Base-by-base conservation (phyloP, 1,140 invertebrate species). In the Drosophila busckii region DNA sequence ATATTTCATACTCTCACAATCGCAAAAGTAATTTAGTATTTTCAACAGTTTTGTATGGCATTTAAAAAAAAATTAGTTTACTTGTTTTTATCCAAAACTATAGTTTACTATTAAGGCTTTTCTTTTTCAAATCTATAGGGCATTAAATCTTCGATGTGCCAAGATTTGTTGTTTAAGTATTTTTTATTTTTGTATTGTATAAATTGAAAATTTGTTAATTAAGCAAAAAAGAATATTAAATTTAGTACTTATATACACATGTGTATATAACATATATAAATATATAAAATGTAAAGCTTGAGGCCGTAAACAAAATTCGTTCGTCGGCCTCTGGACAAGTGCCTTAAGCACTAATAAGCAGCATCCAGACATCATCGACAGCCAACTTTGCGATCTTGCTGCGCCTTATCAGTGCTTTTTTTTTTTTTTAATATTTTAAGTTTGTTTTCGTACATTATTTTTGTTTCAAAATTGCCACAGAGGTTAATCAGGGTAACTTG, bases 401-500 rank as follows among this genome's bases (percentile, higher is more conserved):
- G 10, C 19, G 16, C 8, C 20, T 58, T 49, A 26, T 46, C 50
- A 54, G 55, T 34, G 25, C 52, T 56, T 54, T 61, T 29, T 12
- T 23, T 63, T 52, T 64, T 48, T 45, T 19, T 28, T 26, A 23
- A 53, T 52, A 26, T 42, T 54, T 49, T 48, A 41, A 49, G 52
- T 62, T 67, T 54, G 20, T 71, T 56, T 63, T 59, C 56, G 41
- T 71, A 54, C 38, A 49, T 35, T 31, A n/a, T 16, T 40, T 42
- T 56, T 28, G 48, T 56, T 62, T 42, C 42, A 5, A 32, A 62
- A 62, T 62, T 41, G 52, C 68, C 50, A 60, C 63, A 82, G 58
- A 80, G 73, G 73, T 80, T 80, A 82, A 60, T 60, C 56, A 45
- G 56, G 45, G 50, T 25, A 32, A 38, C 32, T n/a, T n/a, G n/a